Conservation (phyloP, 2,113 vertebrate species). For the Pipa parva region DNA sequence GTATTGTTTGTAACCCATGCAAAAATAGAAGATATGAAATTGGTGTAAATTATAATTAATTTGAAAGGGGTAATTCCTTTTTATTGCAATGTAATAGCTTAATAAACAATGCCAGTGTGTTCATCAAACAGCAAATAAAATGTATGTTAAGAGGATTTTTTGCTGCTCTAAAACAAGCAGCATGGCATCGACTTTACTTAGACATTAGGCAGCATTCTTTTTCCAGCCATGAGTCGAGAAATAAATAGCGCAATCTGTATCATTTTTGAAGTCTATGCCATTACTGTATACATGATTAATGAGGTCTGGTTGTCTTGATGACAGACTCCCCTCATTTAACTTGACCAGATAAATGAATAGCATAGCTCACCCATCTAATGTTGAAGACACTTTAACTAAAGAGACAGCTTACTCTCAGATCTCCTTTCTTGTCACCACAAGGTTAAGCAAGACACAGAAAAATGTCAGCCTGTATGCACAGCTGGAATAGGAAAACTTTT, state of each 20-base stretch:
- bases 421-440: neutral
- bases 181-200: no score
- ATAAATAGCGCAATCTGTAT: neutral
- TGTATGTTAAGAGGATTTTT: no score
- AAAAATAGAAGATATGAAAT: no score
- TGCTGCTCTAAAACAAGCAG: no score
- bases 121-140: no score
- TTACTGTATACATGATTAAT: conserved; percentile 19
- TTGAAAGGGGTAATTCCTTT: no score
- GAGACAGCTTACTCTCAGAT: neutral
- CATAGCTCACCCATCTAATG: conserved; percentile 10
- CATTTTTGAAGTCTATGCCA: conserved; percentile 4
- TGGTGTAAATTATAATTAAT: no score
- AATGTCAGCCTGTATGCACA: neutral
- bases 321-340: conserved; percentile 1
- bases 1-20: no score
- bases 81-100: no score
- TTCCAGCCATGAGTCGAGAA: neutral
- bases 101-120: no score
- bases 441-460: conserved; percentile 20
- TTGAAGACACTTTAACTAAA: neutral
- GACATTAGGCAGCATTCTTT: neutral
- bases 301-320: neutral
- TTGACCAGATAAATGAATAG: neutral
- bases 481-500: neutral